Conservation (phyloP, 2,113 vertebrate genomes). For the Ctenomys sociabilis region DNA sequence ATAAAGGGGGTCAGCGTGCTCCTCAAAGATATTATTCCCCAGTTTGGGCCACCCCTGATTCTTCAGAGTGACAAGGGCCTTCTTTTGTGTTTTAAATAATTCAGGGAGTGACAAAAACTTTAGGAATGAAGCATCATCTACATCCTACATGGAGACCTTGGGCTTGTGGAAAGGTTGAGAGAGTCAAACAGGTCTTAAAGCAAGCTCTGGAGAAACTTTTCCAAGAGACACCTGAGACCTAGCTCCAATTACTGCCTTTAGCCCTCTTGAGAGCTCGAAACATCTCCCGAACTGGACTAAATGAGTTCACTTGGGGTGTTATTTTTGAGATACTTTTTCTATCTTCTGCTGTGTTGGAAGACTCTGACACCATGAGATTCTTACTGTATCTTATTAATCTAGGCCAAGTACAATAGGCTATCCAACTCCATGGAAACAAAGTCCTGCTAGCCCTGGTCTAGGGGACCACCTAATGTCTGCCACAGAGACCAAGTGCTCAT, state of each 20-base stretch:
- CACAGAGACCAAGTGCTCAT: background rate
- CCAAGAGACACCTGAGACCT: background rate
- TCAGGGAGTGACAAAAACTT: background rate
- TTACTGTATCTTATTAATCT: background rate
- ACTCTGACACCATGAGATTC: background rate
- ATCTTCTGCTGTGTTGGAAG: background rate
- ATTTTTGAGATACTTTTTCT: background rate
- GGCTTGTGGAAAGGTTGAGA: background rate
- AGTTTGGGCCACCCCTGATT: background rate
- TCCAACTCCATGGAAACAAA: background rate
- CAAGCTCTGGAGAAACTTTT: background rate
- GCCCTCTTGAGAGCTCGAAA: background rate
- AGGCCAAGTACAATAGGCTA: background rate
- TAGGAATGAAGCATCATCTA: background rate
- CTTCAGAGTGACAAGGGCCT: background rate
- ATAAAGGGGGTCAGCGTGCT: background rate
- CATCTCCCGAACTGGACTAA: background rate
- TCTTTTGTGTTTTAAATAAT: background rate
- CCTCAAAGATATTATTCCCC: background rate
- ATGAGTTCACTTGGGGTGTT: background rate
- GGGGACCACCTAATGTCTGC: background rate
- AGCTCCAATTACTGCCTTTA: background rate
- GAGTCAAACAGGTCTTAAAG: background rate
- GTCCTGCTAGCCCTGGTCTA: background rate
- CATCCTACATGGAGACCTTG: background rate